Percentiles rank a stretch among this genome's conserved stretches.
Conservation (phyloP, 1,140 invertebrate species). For the Hylyphantes graminicola region DNA sequence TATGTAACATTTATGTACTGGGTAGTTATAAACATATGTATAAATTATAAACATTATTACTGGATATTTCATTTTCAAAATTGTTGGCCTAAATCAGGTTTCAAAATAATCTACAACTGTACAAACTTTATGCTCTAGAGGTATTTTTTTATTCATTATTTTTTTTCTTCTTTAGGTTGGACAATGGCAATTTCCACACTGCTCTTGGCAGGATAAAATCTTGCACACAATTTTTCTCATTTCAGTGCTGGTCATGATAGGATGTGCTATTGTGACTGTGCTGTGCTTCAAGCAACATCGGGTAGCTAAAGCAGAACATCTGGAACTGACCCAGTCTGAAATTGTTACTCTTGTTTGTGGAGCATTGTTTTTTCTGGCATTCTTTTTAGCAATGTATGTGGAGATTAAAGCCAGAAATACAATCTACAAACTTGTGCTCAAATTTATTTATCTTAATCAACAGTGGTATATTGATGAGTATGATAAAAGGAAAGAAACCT, state of each 20-base stretch:
- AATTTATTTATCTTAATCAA: slow-evolving; percentile 71
- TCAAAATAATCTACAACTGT: no score
- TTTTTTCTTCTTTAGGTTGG: slow-evolving; percentile 63
- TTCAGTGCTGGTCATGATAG: slow-evolving; percentile 70
- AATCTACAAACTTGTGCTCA: slow-evolving; percentile 70
- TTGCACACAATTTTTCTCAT: slow-evolving; percentile 70
- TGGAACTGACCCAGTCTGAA: slow-evolving; percentile 70
- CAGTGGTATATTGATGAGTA: slow-evolving; percentile 72
- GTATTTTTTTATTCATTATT: no score
- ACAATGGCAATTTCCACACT: slow-evolving; percentile 70
- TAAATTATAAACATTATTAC: no score
- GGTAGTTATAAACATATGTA: no score
- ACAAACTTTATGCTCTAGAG: no score
- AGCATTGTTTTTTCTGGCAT: slow-evolving; percentile 72
- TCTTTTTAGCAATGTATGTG: slow-evolving; percentile 73
- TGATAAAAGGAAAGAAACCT: slow-evolving; percentile 64
- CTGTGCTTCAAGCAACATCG: slow-evolving; percentile 72
- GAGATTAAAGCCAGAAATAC: slow-evolving; percentile 72
- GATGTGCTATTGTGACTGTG: slow-evolving; percentile 71
- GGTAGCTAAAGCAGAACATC: slow-evolving; percentile 64
- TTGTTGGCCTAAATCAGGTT: no score
- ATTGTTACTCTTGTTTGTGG: slow-evolving; percentile 72
- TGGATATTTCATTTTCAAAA: no score
- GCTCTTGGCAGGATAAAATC: slow-evolving; percentile 70
- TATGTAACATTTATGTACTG: no score